Evolutionary conservation across 2,113 vertebrate species (phyloP).

Genomic region (Platysternon megacephalum): DNA sequence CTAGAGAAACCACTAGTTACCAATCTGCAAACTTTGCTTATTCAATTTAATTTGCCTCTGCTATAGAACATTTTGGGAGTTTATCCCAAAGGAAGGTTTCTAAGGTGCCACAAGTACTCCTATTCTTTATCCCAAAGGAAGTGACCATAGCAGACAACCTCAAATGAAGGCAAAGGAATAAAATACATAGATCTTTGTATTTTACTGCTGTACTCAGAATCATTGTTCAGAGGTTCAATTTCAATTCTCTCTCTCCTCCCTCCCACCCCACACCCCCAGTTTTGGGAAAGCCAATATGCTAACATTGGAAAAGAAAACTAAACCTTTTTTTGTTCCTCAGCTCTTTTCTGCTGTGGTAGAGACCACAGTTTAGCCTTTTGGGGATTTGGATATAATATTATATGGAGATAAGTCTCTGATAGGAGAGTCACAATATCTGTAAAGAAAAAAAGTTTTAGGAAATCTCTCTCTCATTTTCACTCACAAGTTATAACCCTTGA

Average conservation of each 20-base stretch:
- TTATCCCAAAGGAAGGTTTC: conserved; percentile 1
- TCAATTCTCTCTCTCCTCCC: background rate
- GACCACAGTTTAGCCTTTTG: background rate
- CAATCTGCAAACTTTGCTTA: background rate
- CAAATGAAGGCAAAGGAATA: background rate
- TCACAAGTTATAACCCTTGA: background rate
- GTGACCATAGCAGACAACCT: background rate
- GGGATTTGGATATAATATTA: background rate
- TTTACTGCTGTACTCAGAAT: background rate
- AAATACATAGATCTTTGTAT: background rate
- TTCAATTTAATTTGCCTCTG: background rate
- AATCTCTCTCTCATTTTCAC: background rate
- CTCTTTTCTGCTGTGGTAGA: background rate
- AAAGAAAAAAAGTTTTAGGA: too few species aligned
- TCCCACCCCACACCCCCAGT: background rate
- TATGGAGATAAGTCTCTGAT: background rate
- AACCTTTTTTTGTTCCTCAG: too few species aligned
- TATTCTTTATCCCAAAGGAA: background rate
- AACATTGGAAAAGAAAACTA: background rate
- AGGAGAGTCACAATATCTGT: background rate
- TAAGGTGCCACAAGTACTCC: too few species aligned
- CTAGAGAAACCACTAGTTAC: background rate
- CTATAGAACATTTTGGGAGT: background rate
- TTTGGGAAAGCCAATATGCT: background rate
- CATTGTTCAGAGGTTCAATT: background rate